Percentiles rank a stretch among this genome's conserved stretches.
Conservation (phyloP, 1,140 invertebrate species). For the Andrena cerasifolii region DNA sequence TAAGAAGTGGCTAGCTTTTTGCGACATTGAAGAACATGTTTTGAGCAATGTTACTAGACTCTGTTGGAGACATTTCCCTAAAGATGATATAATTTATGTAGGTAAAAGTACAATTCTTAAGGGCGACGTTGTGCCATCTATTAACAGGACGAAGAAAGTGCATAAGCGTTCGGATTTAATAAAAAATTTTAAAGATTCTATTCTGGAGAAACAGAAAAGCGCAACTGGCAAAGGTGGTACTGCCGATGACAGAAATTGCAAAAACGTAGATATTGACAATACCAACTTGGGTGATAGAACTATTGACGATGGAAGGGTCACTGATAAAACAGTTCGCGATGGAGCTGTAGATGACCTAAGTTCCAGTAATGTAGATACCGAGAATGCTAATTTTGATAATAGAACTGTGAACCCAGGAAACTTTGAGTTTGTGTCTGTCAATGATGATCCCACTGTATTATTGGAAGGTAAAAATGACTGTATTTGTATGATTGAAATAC, state of each 20-base stretch:
- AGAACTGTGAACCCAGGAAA: neutral
- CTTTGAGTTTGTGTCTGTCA: neutral
- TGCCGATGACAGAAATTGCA: neutral
- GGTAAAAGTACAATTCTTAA: constrained; percentile 1
- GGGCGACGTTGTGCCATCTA: constrained; percentile 2
- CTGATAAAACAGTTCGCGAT: neutral
- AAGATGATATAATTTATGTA: neutral
- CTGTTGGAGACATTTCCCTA: too few species aligned
- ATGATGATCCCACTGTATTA: constrained; percentile 3
- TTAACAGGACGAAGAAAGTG: neutral
- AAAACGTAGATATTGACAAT: neutral
- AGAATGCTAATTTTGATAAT: neutral
- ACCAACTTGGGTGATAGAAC: neutral
- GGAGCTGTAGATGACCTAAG: too few species aligned
- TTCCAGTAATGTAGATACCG: too few species aligned
- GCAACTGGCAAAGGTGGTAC: constrained; percentile 5
- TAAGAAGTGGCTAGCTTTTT: constrained; percentile 18
- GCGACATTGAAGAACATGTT: neutral
- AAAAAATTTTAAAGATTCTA: too few species aligned
- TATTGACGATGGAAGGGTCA: neutral
- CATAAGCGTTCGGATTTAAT: constrained; percentile 9
- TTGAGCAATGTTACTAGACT: constrained; percentile 4
- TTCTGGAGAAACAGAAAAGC: constrained; percentile 4
- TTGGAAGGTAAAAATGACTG: too few species aligned
- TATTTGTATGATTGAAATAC: neutral